phyloP scores from a whole-genome alignment of 1,140 invertebrate genomes.

The Stegodyphus mimosarum region DNA sequence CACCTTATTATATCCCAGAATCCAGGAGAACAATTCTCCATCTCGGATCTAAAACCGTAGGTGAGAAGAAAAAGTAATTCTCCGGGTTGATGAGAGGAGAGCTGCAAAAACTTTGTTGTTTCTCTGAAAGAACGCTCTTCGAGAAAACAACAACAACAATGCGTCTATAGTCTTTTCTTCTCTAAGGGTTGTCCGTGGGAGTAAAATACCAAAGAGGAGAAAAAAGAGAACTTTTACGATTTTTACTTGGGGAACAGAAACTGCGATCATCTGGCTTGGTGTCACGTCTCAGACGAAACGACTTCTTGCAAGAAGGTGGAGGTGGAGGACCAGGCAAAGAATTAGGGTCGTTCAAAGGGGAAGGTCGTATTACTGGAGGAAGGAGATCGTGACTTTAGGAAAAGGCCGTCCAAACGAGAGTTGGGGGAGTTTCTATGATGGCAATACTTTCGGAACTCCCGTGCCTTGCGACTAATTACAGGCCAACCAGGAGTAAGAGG shows the following conservation, averaged over 20 bases:
- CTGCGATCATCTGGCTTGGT: conserved; percentile 49
- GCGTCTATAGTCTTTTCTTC: background rate
- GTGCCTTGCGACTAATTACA: conserved; percentile 45
- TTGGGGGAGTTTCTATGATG: conserved; percentile 56
- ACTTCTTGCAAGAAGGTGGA: conserved; percentile 26
- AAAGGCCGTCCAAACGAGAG: conserved; percentile 53
- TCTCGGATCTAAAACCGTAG: conserved; percentile 13
- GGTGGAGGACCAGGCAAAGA: conserved; percentile 20
- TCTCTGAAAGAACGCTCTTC: background rate
- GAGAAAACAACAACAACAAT: background rate
- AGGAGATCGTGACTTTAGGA: conserved; percentile 45
- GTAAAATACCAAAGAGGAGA: conserved; percentile 2
- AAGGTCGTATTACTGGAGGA: conserved; percentile 17
- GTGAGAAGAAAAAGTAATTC: conserved; percentile 44
- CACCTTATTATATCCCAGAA: conserved; percentile 21
- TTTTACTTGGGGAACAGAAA: conserved; percentile 40
- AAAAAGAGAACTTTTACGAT: conserved; percentile 49
- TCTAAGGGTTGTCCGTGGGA: background rate
- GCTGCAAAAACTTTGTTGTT: conserved; percentile 45
- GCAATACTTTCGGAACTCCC: conserved; percentile 45
- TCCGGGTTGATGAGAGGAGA: conserved; percentile 40
- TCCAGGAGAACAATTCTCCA: conserved; percentile 4
- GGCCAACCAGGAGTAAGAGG: conserved; percentile 11
- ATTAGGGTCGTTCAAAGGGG: conserved; percentile 49
- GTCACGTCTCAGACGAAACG: conserved; percentile 50